A percentile compares a stretch with the other conserved stretches of the same genome.
Evolutionary conservation across 1,140 invertebrate species (phyloP).

Genomic region (Neodiprion lecontei): DNA sequence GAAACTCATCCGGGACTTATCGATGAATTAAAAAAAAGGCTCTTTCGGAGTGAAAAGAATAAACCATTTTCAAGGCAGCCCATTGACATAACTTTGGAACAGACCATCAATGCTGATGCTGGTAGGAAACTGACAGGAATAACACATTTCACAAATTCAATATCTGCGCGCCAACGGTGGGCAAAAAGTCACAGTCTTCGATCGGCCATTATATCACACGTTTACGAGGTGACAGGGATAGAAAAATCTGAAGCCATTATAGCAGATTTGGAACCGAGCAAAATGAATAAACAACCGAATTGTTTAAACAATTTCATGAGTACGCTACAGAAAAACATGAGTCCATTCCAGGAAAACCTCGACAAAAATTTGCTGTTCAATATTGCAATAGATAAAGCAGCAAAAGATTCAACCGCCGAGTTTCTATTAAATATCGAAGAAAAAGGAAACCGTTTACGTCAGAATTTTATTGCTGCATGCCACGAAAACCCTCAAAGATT

Average conservation of each 20-base stretch:
- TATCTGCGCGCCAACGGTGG: slow-evolving; percentile 36
- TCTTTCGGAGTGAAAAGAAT: slow-evolving; percentile 35
- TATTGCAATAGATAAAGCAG: neutral
- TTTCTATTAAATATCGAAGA: slow-evolving; percentile 30
- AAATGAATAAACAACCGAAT: slow-evolving; percentile 26
- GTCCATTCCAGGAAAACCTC: slow-evolving; percentile 25
- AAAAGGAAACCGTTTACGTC: slow-evolving; percentile 24
- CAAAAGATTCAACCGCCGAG: neutral
- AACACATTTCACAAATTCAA: slow-evolving; percentile 29
- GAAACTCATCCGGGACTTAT: slow-evolving; percentile 39
- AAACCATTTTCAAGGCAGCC: slow-evolving; percentile 38
- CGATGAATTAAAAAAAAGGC: slow-evolving; percentile 31
- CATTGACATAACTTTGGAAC: slow-evolving; percentile 33
- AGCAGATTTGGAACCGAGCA: slow-evolving; percentile 25
- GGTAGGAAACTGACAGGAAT: slow-evolving; percentile 35
- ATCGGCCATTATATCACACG: slow-evolving; percentile 12
- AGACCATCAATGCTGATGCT: slow-evolving; percentile 44
- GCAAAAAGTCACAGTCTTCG: slow-evolving; percentile 16
- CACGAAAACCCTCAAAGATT: slow-evolving; percentile 31
- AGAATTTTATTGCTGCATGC: slow-evolving; percentile 37
- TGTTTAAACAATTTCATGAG: slow-evolving; percentile 24
- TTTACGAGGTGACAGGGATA: too few species aligned
- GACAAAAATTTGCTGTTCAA: slow-evolving; percentile 29
- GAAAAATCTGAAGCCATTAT: slow-evolving; percentile 25
- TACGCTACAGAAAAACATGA: slow-evolving; percentile 25